Evolutionary conservation across 2,888 invertebrate species (phyloP).

Genomic region (Scrobipalpa atriplicella): DNA sequence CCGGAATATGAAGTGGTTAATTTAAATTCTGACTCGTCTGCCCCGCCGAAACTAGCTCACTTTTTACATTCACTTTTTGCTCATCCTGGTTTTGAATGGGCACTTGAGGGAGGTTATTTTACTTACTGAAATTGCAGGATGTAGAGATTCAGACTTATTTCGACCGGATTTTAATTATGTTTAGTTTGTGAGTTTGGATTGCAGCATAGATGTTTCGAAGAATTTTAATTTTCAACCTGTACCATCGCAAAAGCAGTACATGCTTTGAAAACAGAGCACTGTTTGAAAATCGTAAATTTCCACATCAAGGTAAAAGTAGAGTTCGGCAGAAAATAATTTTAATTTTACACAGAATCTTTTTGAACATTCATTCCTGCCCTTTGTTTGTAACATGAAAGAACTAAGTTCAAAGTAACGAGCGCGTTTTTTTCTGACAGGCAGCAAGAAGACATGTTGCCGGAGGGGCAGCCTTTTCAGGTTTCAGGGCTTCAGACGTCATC

Average conservation of each 20-base stretch:
- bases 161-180: not conserved
- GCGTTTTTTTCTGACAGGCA: not conserved
- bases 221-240: too few relatives aligned
- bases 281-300: too few relatives aligned
- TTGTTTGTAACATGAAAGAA: not conserved
- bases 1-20: constrained; percentile 73
- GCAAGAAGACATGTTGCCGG: constrained; percentile 2
- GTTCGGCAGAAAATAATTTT: not conserved
- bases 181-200: too few relatives aligned
- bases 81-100: constrained; percentile 43
- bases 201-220: too few relatives aligned
- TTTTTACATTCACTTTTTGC: constrained; percentile 47
- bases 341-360: not conserved
- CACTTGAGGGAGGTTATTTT: not conserved
- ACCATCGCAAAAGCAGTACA: too few relatives aligned
- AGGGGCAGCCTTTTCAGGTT: not conserved
- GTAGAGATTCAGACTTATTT: not conserved
- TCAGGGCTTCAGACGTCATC: not conserved
- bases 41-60: constrained; percentile 42
- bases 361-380: not conserved
- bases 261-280: too few relatives aligned
- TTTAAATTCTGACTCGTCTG: constrained; percentile 67
- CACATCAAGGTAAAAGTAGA: too few relatives aligned
- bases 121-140: constrained; percentile 5
- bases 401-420: not conserved